Conservation (phyloP, 2,888 invertebrate genomes). For the Sphaerophoria taeniata region DNA sequence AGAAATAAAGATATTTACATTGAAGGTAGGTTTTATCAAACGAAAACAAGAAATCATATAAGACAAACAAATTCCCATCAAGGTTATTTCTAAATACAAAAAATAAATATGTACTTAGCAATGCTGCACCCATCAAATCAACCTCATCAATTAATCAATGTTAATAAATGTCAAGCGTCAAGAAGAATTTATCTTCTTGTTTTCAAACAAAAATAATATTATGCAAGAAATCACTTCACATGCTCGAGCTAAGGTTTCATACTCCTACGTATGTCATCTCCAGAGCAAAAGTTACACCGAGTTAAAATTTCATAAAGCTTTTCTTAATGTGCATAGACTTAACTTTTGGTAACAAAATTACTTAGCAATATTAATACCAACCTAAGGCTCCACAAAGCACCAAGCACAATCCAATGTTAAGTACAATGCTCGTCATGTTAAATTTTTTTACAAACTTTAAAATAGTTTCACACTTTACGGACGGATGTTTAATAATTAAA, state of each 20-base stretch:
- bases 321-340: not conserved
- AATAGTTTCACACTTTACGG: conserved; percentile 51
- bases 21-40: no score
- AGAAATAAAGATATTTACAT: no score
- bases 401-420: conserved; percentile 65
- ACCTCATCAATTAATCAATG: conserved; percentile 3
- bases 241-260: not conserved
- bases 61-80: conserved; percentile 17
- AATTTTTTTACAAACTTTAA: conserved; percentile 34
- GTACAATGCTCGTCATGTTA: conserved; percentile 55
- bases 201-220: not conserved
- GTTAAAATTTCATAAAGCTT: not conserved
- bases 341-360: conserved; percentile 47
- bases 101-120: not conserved
- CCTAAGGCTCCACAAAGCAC: conserved; percentile 66
- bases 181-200: conserved; percentile 24
- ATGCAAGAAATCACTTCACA: conserved; percentile 18
- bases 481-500: conserved; percentile 40
- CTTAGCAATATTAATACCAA: conserved; percentile 57
- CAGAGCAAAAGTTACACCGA: conserved; percentile 3
- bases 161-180: conserved; percentile 41
- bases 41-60: not conserved
- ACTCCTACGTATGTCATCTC: not conserved
- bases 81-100: not conserved
- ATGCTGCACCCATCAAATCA: conserved; percentile 36